These are phyloP conservation scores for Onychomys torridus DNA, from an alignment of 2,797 vertebrate species.

Conservation along the genomic window DNA sequence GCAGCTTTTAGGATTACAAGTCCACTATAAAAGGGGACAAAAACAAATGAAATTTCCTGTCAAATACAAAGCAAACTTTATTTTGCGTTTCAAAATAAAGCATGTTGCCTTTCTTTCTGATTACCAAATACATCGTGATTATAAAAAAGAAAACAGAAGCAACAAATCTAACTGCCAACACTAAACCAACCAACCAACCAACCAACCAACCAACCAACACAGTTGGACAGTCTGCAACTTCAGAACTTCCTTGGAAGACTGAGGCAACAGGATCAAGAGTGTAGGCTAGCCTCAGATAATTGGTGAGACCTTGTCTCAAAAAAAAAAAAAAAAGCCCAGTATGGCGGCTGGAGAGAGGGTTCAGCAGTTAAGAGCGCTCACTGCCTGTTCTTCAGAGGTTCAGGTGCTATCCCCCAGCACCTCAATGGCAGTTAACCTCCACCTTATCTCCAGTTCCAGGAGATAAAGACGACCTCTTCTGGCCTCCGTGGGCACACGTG, in stretches of 20 bases:
- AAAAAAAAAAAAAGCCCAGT: no score
- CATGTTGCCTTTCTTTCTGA: constrained; percentile 46
- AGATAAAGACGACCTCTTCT: background rate
- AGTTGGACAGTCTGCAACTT: background rate
- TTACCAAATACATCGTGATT: constrained; percentile 14
- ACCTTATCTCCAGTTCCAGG: background rate
- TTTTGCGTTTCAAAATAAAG: constrained; percentile 53
- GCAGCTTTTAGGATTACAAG: constrained; percentile 40
- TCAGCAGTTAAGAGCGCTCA: no score
- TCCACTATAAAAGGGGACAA: constrained; percentile 44
- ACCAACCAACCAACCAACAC: background rate
- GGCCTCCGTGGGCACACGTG: background rate
- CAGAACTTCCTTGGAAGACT: background rate
- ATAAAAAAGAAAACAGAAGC: constrained; percentile 7
- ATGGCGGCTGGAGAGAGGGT: background rate
- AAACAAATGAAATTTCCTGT: constrained; percentile 36
- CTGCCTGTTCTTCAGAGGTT: background rate
- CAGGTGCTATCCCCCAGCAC: background rate
- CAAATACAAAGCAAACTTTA: background rate
- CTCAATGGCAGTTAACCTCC: background rate
- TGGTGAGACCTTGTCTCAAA: background rate
- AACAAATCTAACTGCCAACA: background rate
- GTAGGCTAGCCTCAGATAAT: background rate
- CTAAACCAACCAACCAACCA: background rate
- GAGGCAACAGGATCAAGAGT: background rate